phyloP scores from a whole-genome alignment of 2,888 invertebrate species.

The Diogma glabrata region DNA sequence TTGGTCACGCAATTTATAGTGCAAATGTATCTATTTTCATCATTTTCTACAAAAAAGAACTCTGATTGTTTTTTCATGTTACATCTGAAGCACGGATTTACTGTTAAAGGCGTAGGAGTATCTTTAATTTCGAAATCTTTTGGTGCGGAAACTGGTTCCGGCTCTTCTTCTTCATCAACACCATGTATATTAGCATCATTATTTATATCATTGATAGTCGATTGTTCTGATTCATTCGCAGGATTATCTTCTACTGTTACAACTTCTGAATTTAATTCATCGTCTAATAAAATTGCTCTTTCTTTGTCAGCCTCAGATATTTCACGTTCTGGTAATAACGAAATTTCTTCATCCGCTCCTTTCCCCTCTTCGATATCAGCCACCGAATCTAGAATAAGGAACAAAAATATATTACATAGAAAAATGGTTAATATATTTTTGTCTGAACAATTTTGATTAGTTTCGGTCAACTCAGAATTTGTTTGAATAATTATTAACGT shows the following conservation, averaged over 20 bases:
- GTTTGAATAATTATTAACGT: neutral
- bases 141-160: slow-evolving; percentile 30
- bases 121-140: slow-evolving; percentile 37
- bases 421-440: neutral
- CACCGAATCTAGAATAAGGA: slow-evolving; percentile 33
- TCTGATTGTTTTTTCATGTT: slow-evolving; percentile 30
- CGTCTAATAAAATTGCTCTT: slow-evolving; percentile 36
- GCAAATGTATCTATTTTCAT: slow-evolving; percentile 36
- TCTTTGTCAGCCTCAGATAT: slow-evolving; percentile 57
- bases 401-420: too few species aligned
- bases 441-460: neutral
- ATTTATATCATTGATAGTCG: slow-evolving; percentile 45
- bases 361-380: slow-evolving; percentile 39
- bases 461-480: neutral
- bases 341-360: slow-evolving; percentile 56
- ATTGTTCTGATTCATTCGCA: slow-evolving; percentile 27
- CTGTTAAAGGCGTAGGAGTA: slow-evolving; percentile 26
- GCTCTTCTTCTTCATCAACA: slow-evolving; percentile 38
- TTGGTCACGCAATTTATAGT: slow-evolving; percentile 38
- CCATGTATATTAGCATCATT: slow-evolving; percentile 30
- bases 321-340: slow-evolving; percentile 55
- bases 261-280: slow-evolving; percentile 15
- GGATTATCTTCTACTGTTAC: slow-evolving; percentile 19
- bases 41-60: slow-evolving; percentile 33
- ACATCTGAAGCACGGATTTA: slow-evolving; percentile 41